Base-by-base conservation (phyloP, 2,888 invertebrate species). In the Thecophora atra region DNA sequence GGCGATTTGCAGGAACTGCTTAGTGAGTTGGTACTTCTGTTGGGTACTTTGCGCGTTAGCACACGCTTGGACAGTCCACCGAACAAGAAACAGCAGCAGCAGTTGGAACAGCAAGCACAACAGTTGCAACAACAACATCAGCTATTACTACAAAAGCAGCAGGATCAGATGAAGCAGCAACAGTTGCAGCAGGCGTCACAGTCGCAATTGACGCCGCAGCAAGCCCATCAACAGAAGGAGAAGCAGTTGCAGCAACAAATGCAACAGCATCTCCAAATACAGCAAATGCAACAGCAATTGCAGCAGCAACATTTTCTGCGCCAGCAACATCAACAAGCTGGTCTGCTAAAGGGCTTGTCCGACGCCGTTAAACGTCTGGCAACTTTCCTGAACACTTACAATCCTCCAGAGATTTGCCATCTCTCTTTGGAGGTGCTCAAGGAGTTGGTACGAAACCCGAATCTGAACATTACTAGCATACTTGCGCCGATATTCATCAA, bases 341-440 rank as follows among this genome's bases (percentile, higher is more conserved):
- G 82, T 0, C 77, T 83, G 30, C 92, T 93, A 76, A 96, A 96
- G 86, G 97, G 97, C 80, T 92, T 96, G 91, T 91, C 93, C 52
- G 97, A 97, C 84, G 92, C 95, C 19, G 89, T 95, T n/a, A 90
- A 95, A 73, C 92, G 96, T 74, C 87, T 97, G 76, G 92, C 96
- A 44, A 95, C 96, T 0, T 88, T 97, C 77, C 89, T 97, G 70
- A 97, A 97, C 84, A 92, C 96, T 17, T 97, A 94, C 83, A 95
- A 95, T 82, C 94, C 96, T 51, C 91, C 93, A 5, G 95, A 96
- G 79, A 91, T 97, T 85, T 89, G 96, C 74, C 91, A 91, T 75
- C 89, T 93, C 64, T 92, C 94, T 69, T 89, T 96, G 77, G 93
- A 94, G 91, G 88, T 86, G 79, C 82, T 84, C 6, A 84, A 86